Percentiles rank a stretch among this genome's conserved stretches.
Conservation (phyloP, 2,797 vertebrate genomes). For the Spondyliosoma cantharus region DNA sequence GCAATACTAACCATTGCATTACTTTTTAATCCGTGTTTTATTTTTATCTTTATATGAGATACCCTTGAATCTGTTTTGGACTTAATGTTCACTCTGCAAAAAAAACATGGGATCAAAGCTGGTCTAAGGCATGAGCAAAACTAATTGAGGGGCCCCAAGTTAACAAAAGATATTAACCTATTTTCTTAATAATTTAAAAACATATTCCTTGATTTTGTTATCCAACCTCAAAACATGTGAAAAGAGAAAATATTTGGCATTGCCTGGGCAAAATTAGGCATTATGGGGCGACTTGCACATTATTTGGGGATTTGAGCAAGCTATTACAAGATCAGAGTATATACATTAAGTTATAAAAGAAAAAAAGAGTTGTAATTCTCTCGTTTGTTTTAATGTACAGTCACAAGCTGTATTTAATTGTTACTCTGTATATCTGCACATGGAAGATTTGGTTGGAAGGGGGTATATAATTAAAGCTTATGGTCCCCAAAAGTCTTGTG, state of each 20-base stretch:
- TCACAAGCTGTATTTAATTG: slow-evolving; percentile 33
- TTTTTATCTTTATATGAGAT: slow-evolving; percentile 36
- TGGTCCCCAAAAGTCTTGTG: neutral
- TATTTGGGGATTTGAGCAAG: neutral
- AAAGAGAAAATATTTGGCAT: neutral
- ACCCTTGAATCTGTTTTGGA: slow-evolving; percentile 25
- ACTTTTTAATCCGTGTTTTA: slow-evolving; percentile 32
- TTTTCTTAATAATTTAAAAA: neutral
- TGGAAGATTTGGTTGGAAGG: neutral
- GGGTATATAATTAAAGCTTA: slow-evolving; percentile 44
- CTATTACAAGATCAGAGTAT: slow-evolving; percentile 12
- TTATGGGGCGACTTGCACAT: neutral
- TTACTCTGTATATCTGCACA: slow-evolving; percentile 46
- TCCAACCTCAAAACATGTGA: neutral
- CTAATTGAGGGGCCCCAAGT: neutral
- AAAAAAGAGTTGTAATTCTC: slow-evolving; percentile 8
- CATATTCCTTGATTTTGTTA: slow-evolving; percentile 18
- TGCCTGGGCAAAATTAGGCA: neutral
- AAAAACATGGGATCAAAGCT: slow-evolving; percentile 21
- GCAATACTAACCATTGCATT: slow-evolving; percentile 56
- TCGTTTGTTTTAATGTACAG: slow-evolving; percentile 18
- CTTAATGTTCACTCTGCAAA: slow-evolving; percentile 45
- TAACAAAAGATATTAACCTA: slow-evolving; percentile 5
- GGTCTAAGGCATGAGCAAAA: slow-evolving; percentile 22
- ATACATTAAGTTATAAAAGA: slow-evolving; percentile 20